Evolutionary conservation across 30 jellyfish, hydroid and myxozoan genomes (phyloP).

Genomic region (Cassiopea andromeda): DNA sequence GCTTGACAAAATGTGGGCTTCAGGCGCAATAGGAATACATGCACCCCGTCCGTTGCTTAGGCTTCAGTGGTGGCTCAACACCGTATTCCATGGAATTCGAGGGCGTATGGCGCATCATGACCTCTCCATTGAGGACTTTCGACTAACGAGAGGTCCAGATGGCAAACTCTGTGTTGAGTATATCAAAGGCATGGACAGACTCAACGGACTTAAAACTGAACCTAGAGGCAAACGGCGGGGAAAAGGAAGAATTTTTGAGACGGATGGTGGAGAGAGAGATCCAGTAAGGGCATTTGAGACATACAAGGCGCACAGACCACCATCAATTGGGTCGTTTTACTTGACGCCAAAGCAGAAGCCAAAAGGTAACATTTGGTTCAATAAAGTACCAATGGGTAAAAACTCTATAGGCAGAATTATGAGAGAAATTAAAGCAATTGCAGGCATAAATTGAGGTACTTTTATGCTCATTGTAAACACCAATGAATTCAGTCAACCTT

Average conservation of each 20-base stretch:
- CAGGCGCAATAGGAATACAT: constrained; percentile 98
- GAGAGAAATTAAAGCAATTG: constrained; percentile 97
- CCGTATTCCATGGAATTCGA: constrained; percentile 94
- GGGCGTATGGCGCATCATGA: constrained; percentile 99
- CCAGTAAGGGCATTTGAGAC: constrained; percentile 95
- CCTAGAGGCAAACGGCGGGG: constrained; percentile 84
- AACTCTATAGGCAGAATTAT: constrained; percentile 97
- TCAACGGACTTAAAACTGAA: constrained; percentile 54
- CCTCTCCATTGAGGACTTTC: constrained; percentile 85
- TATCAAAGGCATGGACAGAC: constrained; percentile 62
- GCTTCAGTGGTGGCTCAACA: constrained; percentile 95
- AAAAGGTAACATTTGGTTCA: constrained; percentile 93
- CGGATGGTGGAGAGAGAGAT: constrained; percentile 98
- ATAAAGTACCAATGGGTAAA: constrained; percentile 99
- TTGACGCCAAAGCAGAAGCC: constrained; percentile 97
- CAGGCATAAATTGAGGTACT: constrained; percentile 72
- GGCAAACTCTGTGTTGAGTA: constrained; percentile 94
- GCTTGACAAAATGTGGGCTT: constrained; percentile 97
- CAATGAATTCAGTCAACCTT: background rate
- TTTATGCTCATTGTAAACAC: background rate
- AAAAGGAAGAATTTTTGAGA: constrained; percentile 88
- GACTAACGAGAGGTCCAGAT: constrained; percentile 82
- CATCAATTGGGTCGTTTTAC: constrained; percentile 93
- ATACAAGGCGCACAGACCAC: constrained; percentile 95
- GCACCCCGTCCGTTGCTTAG: constrained; percentile 98